phyloP scores from a whole-genome alignment of 2,888 invertebrate species.

The Leuctra nigra region DNA sequence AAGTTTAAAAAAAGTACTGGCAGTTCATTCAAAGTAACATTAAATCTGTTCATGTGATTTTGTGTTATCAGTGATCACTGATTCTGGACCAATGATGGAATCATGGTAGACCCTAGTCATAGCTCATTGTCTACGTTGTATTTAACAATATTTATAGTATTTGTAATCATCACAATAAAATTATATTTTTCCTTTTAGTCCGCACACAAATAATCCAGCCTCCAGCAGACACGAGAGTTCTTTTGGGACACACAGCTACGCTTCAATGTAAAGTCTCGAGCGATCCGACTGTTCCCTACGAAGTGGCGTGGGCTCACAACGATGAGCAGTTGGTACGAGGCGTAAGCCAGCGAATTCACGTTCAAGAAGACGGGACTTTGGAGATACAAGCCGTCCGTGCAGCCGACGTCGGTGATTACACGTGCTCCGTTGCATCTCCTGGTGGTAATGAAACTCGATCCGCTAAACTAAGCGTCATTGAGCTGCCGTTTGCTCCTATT shows the following conservation, averaged over 20 bases:
- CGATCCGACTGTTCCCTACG: slow-evolving; percentile 80
- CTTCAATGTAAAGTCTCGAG: slow-evolving; percentile 91
- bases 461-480: slow-evolving; percentile 82
- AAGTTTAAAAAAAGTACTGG: too few relatives aligned
- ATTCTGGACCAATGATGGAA: too few relatives aligned
- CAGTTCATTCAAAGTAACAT: too few relatives aligned
- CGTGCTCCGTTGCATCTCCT: slow-evolving; percentile 81
- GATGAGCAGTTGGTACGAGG: slow-evolving; percentile 61
- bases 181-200: slow-evolving; percentile 49
- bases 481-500: slow-evolving; percentile 89
- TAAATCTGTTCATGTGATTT: too few relatives aligned
- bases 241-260: slow-evolving; percentile 88
- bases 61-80: too few relatives aligned
- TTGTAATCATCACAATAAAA: too few relatives aligned
- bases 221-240: slow-evolving; percentile 84
- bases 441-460: slow-evolving; percentile 90
- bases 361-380: slow-evolving; percentile 75
- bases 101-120: too few relatives aligned
- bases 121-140: too few relatives aligned
- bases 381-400: slow-evolving; percentile 84
- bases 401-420: slow-evolving; percentile 90
- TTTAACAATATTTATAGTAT: too few relatives aligned
- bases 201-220: slow-evolving; percentile 91
- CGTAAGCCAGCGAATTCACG: slow-evolving; percentile 62
- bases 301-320: slow-evolving; percentile 84